phyloP scores from a whole-genome alignment of 2,888 invertebrate genomes.

The Conus canariensis region DNA sequence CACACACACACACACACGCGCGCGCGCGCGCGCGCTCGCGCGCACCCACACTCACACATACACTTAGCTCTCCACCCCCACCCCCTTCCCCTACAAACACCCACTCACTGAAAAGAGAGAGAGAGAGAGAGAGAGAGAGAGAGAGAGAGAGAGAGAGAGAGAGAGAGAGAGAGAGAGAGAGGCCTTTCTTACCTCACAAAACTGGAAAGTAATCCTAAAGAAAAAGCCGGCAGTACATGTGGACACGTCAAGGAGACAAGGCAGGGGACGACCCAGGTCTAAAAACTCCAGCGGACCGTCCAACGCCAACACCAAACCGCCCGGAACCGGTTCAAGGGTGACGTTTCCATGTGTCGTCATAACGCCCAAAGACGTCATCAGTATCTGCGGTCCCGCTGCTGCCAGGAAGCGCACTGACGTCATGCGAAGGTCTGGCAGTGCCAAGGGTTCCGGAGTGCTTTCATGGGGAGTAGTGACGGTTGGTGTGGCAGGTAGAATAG shows the following conservation, averaged over 20 bases:
- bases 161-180: not conserved
- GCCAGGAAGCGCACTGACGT: not conserved
- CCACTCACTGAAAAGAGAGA: too few relatives aligned
- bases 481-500: not conserved
- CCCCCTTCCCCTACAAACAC: too few relatives aligned
- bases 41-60: too few relatives aligned
- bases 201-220: constrained; percentile 8
- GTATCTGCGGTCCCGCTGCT: not conserved
- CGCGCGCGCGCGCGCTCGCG: too few relatives aligned
- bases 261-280: not conserved
- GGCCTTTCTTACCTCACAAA: not conserved
- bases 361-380: constrained; percentile 13
- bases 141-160: not conserved
- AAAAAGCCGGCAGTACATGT: not conserved
- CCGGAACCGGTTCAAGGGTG: not conserved
- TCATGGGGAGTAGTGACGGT: not conserved
- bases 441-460: not conserved
- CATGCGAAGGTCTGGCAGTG: not conserved
- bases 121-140: not conserved
- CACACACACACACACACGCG: not conserved
- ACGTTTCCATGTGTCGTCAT: not conserved
- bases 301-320: not conserved
- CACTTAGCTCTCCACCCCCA: too few relatives aligned
- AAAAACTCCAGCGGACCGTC: not conserved
- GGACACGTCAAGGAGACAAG: not conserved